Percentiles rank a stretch among this genome's conserved stretches.
These are phyloP conservation scores for Austrolebias charrua DNA, from an alignment of 2,797 vertebrate genomes.

Conservation along the genomic window DNA sequence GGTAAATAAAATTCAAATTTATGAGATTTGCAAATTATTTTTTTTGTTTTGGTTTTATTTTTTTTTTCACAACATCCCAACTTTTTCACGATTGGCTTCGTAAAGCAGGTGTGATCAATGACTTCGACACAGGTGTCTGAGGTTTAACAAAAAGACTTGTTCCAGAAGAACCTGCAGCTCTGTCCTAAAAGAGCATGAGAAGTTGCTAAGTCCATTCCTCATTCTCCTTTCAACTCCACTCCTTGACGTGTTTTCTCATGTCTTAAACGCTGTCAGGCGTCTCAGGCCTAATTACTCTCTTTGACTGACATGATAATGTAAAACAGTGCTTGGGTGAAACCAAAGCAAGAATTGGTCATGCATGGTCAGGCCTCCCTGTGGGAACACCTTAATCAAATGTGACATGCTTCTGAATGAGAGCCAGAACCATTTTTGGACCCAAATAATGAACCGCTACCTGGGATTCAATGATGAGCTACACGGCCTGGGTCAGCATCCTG, in stretches of 20 bases:
- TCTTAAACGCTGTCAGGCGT: conserved; percentile 57
- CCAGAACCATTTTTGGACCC: conserved; percentile 64
- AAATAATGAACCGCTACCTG: conserved; percentile 50
- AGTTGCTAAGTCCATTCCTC: conserved; percentile 18
- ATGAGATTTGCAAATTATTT: no score
- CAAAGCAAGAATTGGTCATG: conserved; percentile 71
- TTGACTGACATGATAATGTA: conserved; percentile 75
- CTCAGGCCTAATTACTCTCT: conserved; percentile 63
- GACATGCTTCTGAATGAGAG: conserved; percentile 62
- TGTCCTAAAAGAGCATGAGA: conserved; percentile 5
- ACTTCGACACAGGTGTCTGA: conserved; percentile 5
- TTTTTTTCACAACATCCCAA: no score
- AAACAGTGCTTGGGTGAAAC: conserved; percentile 72
- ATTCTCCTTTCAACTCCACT: conserved; percentile 36
- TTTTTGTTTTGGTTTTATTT: no score
- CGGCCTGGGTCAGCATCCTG: conserved; percentile 46
- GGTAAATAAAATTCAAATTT: no score
- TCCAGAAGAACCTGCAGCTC: conserved; percentile 1
- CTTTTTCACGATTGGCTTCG: not conserved
- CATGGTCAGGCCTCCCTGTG: conserved; percentile 61
- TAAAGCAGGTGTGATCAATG: not conserved
- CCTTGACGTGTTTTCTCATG: conserved; percentile 65
- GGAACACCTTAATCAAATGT: conserved; percentile 74
- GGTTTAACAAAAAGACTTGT: conserved; percentile 2
- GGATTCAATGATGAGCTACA: conserved; percentile 49